These are phyloP conservation scores for Benthosema pterotum DNA, from an alignment of 2,797 vertebrate species.

Conservation along the genomic window DNA sequence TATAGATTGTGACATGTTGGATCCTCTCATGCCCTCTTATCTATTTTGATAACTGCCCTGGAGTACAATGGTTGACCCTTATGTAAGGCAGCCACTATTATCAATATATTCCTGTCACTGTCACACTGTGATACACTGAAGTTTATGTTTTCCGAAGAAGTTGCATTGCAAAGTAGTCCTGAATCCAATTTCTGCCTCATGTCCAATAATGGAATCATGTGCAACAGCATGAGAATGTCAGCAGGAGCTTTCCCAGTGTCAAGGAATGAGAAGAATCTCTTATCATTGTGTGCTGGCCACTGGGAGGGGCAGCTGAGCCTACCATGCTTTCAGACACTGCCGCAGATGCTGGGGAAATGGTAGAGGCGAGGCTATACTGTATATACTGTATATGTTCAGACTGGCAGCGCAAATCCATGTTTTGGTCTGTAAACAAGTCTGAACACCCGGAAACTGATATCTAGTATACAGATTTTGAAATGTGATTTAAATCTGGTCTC, in stretches of 20 bases:
- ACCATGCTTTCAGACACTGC: neutral
- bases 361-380: neutral
- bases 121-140: neutral
- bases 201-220: slow-evolving; percentile 14
- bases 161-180: neutral
- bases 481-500: no score
- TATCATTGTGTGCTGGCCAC: neutral
- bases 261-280: slow-evolving; percentile 14
- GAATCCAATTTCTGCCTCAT: neutral
- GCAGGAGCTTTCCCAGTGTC: neutral
- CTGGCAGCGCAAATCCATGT: no score
- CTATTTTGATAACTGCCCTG: no score
- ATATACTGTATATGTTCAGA: no score
- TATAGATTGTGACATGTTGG: no score
- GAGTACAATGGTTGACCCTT: no score
- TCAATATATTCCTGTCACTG: neutral
- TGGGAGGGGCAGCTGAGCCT: neutral
- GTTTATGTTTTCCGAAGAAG: no score
- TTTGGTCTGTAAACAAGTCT: no score
- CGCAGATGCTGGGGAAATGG: neutral
- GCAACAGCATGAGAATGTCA: neutral
- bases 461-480: no score
- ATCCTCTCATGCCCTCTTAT: no score
- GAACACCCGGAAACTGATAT: no score
- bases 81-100: no score